Percentiles rank a stretch among this genome's conserved stretches.
These are phyloP conservation scores for Silurus asotus DNA, from an alignment of 2,113 vertebrate genomes.

Conservation along the genomic window DNA sequence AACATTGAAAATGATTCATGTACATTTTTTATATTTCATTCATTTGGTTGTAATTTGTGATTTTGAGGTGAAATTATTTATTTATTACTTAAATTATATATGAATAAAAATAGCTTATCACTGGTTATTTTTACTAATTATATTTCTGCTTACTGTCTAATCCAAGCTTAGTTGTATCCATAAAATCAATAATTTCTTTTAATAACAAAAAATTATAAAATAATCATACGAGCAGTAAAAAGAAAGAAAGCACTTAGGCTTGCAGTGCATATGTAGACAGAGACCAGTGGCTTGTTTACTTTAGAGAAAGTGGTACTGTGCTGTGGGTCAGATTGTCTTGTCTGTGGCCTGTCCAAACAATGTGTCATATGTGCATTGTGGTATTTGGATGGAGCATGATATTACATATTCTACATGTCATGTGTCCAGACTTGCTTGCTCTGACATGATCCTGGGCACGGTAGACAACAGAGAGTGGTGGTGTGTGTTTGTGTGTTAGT, in stretches of 20 bases:
- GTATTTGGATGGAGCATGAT: conserved; percentile 21
- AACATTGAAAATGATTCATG: neutral
- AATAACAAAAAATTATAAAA: too few relatives aligned
- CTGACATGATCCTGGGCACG: conserved; percentile 43
- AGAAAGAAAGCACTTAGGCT: neutral
- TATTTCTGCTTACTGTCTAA: neutral
- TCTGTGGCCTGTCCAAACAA: conserved; percentile 45
- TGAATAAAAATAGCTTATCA: neutral
- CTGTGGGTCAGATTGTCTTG: conserved; percentile 34
- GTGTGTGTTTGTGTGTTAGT: conserved; percentile 54
- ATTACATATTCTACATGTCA: conserved; percentile 42
- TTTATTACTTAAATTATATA: neutral
- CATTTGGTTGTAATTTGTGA: neutral
- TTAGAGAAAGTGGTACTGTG: conserved; percentile 19
- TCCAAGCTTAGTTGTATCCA: neutral
- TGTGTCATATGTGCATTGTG: conserved; percentile 39
- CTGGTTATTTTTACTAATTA: too few relatives aligned
- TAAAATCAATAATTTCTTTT: too few relatives aligned
- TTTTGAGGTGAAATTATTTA: neutral
- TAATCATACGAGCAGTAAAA: neutral
- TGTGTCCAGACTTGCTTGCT: conserved; percentile 34
- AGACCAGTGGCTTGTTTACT: conserved; percentile 14
- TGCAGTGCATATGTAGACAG: neutral
- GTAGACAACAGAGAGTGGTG: conserved; percentile 21
- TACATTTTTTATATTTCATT: neutral